Conservation (phyloP, 1,140 invertebrate species). For the Carposina sasakii region DNA sequence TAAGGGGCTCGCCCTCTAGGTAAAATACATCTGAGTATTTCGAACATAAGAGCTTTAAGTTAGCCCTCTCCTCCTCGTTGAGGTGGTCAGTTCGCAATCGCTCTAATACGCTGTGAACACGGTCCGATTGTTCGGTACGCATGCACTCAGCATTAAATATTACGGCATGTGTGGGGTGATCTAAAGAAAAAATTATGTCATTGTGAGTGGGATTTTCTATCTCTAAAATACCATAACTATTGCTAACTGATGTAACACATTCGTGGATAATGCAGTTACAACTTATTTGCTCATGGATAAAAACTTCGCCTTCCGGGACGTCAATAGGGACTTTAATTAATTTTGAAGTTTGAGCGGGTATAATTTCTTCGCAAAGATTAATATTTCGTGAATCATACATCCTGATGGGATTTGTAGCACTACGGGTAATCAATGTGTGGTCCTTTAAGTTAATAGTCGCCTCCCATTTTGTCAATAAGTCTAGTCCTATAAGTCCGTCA, state of each 20-base stretch:
- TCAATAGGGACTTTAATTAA: background rate
- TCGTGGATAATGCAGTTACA: background rate
- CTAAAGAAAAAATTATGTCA: background rate
- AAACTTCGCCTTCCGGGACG: background rate
- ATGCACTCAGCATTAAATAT: background rate
- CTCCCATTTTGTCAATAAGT: background rate
- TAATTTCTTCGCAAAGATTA: background rate
- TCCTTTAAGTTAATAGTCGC: background rate
- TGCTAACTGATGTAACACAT: background rate
- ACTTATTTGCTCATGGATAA: background rate
- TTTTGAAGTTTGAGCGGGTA: background rate
- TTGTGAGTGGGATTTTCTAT: background rate
- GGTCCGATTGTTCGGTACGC: too few relatives aligned
- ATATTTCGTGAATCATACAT: background rate
- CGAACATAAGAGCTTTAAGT: too few relatives aligned
- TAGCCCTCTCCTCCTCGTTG: too few relatives aligned
- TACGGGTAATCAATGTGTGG: background rate
- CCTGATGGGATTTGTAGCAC: background rate
- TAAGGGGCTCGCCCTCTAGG: slow-evolving; percentile 13
- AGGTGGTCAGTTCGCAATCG: too few relatives aligned
- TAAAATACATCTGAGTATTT: slow-evolving; percentile 21
- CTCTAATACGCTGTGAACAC: too few relatives aligned
- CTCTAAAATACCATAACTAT: background rate
- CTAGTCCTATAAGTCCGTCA: background rate
- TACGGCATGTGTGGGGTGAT: background rate